These are phyloP conservation scores for Rousettus madagascariensis DNA, from an alignment of 2,797 vertebrate genomes.

Conservation along the genomic window DNA sequence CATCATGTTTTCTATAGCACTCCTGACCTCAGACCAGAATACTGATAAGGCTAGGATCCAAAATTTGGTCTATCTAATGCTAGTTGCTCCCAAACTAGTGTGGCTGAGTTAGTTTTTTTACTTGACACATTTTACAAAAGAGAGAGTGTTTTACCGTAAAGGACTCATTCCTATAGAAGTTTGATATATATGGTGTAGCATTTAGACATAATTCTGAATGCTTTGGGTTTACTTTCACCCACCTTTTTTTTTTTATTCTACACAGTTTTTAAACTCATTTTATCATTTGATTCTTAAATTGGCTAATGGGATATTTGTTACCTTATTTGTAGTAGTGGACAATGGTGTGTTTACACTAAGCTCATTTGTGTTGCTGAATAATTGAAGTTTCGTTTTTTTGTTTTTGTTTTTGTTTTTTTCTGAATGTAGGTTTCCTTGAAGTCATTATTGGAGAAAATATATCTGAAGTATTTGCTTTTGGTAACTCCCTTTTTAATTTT, in stretches of 20 bases:
- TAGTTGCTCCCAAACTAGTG: background rate
- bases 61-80: no score
- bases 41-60: no score
- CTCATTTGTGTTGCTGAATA: conserved; percentile 29
- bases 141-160: conserved; percentile 22
- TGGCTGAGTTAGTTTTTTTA: conserved; percentile 36
- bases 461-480: conserved; percentile 27
- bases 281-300: conserved; percentile 14
- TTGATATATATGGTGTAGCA: background rate
- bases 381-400: conserved; percentile 21
- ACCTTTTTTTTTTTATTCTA: background rate
- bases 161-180: conserved; percentile 7
- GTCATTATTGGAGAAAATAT: conserved; percentile 49
- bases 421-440: conserved; percentile 45
- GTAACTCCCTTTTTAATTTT: conserved; percentile 47
- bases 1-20: conserved; percentile 39
- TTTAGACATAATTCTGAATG: background rate
- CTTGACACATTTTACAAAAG: conserved; percentile 49
- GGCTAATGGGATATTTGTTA: background rate
- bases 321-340: conserved; percentile 47
- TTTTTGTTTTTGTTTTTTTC: background rate
- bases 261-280: conserved; percentile 24
- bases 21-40: conserved; percentile 32
- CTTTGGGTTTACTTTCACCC: background rate
- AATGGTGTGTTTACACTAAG: conserved; percentile 53